phyloP scores from a whole-genome alignment of 2,113 vertebrate species.

The Pleuronectes platessa region DNA sequence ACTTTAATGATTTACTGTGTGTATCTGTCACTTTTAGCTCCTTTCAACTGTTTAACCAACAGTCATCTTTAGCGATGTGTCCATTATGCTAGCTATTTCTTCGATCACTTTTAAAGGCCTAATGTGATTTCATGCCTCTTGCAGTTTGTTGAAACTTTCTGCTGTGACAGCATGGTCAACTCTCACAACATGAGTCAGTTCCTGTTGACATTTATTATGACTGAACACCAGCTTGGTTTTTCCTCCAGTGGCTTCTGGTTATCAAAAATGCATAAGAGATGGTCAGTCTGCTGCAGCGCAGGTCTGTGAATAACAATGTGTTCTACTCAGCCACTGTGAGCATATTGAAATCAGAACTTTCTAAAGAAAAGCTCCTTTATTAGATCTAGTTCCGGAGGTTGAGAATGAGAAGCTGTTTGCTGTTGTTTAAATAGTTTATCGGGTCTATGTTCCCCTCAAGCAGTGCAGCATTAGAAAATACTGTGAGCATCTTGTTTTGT shows the following conservation, averaged over 20 bases:
- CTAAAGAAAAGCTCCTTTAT: background rate
- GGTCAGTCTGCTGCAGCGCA: background rate
- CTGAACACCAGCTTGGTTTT: background rate
- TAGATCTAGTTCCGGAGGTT: too few relatives aligned
- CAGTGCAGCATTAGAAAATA: background rate
- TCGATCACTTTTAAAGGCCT: background rate
- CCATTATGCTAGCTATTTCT: too few relatives aligned
- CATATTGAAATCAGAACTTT: constrained; percentile 2
- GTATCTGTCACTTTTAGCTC: too few relatives aligned
- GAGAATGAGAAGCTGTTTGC: background rate
- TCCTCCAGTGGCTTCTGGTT: constrained; percentile 6
- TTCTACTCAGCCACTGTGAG: background rate
- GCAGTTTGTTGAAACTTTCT: background rate
- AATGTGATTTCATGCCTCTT: constrained; percentile 1
- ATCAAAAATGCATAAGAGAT: constrained; percentile 14
- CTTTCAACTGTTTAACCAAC: too few relatives aligned
- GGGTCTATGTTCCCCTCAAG: background rate
- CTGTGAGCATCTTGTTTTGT: background rate
- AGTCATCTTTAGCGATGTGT: too few relatives aligned
- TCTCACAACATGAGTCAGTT: background rate
- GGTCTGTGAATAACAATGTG: constrained; percentile 20
- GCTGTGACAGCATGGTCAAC: background rate
- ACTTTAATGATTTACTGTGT: too few relatives aligned
- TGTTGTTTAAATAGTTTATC: constrained; percentile 15
- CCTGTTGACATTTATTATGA: constrained; percentile 14